A percentile compares a stretch with the other conserved stretches of the same genome.
Conservation (phyloP, 2,113 vertebrate species). For the Hypocryptadius cinnamomeus region DNA sequence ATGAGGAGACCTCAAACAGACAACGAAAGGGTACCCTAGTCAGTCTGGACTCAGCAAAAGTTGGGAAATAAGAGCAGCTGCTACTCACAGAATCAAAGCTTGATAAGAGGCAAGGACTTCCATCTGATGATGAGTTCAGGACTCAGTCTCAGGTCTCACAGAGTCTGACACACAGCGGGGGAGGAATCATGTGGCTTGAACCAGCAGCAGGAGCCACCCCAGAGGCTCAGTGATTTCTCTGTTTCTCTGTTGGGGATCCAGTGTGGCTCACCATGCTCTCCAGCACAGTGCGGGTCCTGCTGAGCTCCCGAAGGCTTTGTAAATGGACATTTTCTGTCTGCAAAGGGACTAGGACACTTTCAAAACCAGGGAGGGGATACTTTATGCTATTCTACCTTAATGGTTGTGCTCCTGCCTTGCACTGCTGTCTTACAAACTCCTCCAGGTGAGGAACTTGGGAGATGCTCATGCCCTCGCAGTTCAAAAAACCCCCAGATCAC, state of each 20-base stretch:
- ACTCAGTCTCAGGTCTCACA: fast-evolving
- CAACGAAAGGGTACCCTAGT: background rate
- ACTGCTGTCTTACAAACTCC: background rate
- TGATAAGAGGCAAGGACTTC: background rate
- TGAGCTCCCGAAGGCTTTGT: background rate
- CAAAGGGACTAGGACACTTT: background rate
- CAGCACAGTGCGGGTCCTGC: fast-evolving
- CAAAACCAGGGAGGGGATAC: background rate
- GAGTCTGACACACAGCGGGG: background rate
- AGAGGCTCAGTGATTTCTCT: background rate
- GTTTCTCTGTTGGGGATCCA: background rate
- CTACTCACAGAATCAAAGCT: background rate
- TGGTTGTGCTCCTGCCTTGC: background rate
- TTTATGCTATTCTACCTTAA: background rate
- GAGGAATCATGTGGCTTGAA: background rate
- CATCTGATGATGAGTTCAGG: background rate
- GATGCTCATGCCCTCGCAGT: background rate
- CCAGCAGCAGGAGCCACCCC: background rate
- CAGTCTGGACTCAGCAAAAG: background rate
- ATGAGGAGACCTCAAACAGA: background rate
- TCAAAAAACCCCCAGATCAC: fast-evolving
- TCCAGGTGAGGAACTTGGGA: background rate
- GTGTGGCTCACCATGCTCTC: background rate
- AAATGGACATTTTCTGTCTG: background rate
- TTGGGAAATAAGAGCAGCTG: background rate